Evolutionary conservation across 1,140 invertebrate species (phyloP), one percentile per base, ranked within the genome.

Genomic region (Pseudobourletiella spinata): DNA sequence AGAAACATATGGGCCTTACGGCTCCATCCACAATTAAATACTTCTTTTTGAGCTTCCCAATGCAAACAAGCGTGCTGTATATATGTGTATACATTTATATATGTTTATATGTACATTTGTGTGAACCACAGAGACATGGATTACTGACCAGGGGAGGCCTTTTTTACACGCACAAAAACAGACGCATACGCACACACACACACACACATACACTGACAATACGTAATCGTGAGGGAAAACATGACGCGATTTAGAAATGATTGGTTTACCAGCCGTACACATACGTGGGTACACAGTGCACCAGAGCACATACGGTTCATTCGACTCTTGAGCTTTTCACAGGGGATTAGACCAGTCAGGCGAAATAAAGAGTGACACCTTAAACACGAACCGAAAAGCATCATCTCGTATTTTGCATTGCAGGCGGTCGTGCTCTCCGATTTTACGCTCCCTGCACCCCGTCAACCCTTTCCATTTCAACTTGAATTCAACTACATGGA

Each of bases 281-380:
- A 22, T 48, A 15, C 22, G 44, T 48, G 6, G 14, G 44, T 11
- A 18, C 24, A 24, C 24, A 25, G 4, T 3, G 48, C 6, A 26
- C 18, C 18, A 8, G 16, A 3, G 6, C 22, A 11, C 51, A 61
- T 61, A 24, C 32, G 46, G 25, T 61, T 46, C 26, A 51, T 54
- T 59, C 57, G 28, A 50, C 50, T 54, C 48, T 30, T 61, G 30
- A 35, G 43, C 35, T 63, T 51, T 57, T 63, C 61, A 63, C 48
- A 58, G 58, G 55, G 57, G 61, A 63, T 59, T 63, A 63, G 61
- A 43, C 24, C 61, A 63, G 32, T 51, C 20, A 46, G 54, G 55
- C 61, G 61, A 63, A 63, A 58, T 63, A 63, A 63, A 63, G 54
- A 63, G 55, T 63, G 61, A 63, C 61, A 63, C 61, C 61, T 63